A percentile compares a stretch with the other conserved stretches of the same genome.
Evolutionary conservation across 92 coral and sea anemone genomes (phyloP).

Genomic region (Micromussa lordhowensis): DNA sequence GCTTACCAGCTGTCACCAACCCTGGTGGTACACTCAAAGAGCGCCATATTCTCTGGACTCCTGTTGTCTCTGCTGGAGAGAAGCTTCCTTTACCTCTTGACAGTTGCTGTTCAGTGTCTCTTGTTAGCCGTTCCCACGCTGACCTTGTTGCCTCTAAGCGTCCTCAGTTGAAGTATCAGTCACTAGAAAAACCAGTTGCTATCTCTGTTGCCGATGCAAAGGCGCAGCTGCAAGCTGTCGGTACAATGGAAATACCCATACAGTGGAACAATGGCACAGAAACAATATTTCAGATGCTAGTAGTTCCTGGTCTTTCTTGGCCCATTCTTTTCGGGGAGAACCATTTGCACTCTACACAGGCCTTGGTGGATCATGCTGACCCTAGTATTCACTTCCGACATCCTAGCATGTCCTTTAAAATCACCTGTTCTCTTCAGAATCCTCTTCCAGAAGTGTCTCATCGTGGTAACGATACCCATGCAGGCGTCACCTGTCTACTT

Average conservation of each 20-base stretch:
- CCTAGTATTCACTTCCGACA: slow-evolving; percentile 8
- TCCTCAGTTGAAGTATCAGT: slow-evolving; percentile 34
- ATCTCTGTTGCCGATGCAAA: slow-evolving; percentile 29
- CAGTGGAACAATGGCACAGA: slow-evolving; percentile 30
- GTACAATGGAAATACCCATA: slow-evolving; percentile 19
- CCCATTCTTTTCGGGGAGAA: slow-evolving; percentile 16
- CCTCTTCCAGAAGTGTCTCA: neutral
- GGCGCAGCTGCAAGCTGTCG: neutral
- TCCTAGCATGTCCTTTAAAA: slow-evolving; percentile 16
- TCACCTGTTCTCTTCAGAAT: slow-evolving; percentile 9
- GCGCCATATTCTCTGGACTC: slow-evolving; percentile 40
- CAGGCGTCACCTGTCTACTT: slow-evolving; percentile 3
- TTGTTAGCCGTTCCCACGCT: slow-evolving; percentile 27
- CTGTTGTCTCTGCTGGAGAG: slow-evolving; percentile 32
- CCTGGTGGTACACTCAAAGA: slow-evolving; percentile 15
- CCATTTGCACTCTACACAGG: slow-evolving; percentile 18
- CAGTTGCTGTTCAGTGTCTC: slow-evolving; percentile 55
- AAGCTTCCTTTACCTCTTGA: slow-evolving; percentile 33
- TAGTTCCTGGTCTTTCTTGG: slow-evolving; percentile 25
- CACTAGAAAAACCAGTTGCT: slow-evolving; percentile 26
- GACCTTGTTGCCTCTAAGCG: slow-evolving; percentile 21
- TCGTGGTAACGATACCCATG: neutral
- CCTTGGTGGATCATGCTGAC: slow-evolving; percentile 21
- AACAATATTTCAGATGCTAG: slow-evolving; percentile 3
- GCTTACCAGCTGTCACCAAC: slow-evolving; percentile 43